Evolutionary conservation across 2,113 vertebrate genomes (phyloP).

Genomic region (Anhinga rufa): DNA sequence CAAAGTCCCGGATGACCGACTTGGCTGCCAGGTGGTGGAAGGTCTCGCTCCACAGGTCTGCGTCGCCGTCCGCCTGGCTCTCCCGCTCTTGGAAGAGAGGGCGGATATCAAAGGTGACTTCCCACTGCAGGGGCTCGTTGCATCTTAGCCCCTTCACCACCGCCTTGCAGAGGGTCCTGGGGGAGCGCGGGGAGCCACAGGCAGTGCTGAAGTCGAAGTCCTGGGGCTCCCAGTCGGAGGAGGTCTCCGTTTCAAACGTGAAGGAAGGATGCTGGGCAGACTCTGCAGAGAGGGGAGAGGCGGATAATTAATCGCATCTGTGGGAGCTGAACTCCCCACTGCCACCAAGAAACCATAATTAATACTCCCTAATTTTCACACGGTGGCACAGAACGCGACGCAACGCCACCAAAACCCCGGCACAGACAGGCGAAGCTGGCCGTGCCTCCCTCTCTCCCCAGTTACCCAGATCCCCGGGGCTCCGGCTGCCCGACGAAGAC

Average conservation of each 20-base stretch:
- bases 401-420: accelerated
- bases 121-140: constrained; percentile 83
- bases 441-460: too few species aligned
- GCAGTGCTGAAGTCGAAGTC: not conserved
- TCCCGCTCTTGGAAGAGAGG: constrained; percentile 76
- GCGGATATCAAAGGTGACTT: constrained; percentile 84
- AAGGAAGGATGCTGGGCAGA: constrained; percentile 74
- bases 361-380: not conserved
- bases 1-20: constrained; percentile 91
- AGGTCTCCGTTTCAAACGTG: constrained; percentile 51
- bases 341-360: not conserved
- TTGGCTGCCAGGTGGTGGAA: constrained; percentile 92
- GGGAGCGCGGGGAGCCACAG: not conserved
- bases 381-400: accelerated
- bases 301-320: not conserved
- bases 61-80: constrained; percentile 64
- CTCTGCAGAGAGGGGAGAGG: constrained; percentile 33
- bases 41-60: constrained; percentile 89
- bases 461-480: constrained; percentile 79
- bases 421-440: not conserved
- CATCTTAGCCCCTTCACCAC: constrained; percentile 85
- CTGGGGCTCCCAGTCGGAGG: constrained; percentile 41
- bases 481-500: constrained; percentile 81
- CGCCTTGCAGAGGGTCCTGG: constrained; percentile 75
- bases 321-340: not conserved